These are phyloP conservation scores for Falco peregrinus DNA, from an alignment of 2,797 vertebrate species.

Conservation along the genomic window DNA sequence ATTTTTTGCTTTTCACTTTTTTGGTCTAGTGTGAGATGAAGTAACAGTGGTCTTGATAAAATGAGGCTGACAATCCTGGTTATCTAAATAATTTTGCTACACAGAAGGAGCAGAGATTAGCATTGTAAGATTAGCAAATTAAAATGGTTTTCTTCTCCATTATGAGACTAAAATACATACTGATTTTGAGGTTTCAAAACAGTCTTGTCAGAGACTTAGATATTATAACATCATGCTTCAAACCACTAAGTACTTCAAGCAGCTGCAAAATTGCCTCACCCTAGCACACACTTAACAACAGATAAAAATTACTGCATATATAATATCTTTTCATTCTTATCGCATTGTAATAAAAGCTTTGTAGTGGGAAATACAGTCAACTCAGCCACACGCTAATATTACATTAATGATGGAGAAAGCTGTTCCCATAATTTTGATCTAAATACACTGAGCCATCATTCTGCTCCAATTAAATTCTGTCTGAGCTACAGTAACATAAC, in stretches of 20 bases:
- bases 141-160: not conserved
- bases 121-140: not conserved
- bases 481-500: not conserved
- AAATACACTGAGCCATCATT: not conserved
- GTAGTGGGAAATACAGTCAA: not conserved
- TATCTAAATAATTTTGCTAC: not conserved
- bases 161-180: not conserved
- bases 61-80: not conserved
- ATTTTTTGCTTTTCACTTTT: not conserved
- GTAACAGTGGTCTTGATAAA: not conserved
- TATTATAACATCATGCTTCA: not conserved
- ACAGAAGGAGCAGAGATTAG: not conserved
- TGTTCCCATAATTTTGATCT: not conserved
- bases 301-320: not conserved
- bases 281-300: not conserved
- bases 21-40: not conserved
- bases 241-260: not conserved
- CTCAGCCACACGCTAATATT: not conserved
- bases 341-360: not conserved
- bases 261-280: not conserved
- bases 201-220: not conserved
- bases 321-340: not conserved
- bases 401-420: not conserved
- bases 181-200: not conserved
- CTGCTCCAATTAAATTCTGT: not conserved